Conservation (phyloP, 2,888 invertebrate genomes). For the Nysson spinosus region DNA sequence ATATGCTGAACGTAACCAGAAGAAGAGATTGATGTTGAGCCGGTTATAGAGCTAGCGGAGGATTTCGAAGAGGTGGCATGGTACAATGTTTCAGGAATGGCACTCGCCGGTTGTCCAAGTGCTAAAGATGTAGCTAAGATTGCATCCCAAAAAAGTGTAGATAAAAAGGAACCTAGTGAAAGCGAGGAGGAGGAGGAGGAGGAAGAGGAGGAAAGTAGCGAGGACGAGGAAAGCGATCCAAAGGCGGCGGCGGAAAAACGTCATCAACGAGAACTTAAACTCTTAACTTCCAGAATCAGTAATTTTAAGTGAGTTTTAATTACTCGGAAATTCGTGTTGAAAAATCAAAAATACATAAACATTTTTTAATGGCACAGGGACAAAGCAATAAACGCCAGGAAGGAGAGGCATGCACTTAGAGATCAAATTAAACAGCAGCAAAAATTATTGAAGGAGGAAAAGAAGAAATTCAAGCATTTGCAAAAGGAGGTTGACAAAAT, state of each 20-base stretch:
- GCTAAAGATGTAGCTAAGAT: conserved; percentile 75
- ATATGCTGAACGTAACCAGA: conserved; percentile 34
- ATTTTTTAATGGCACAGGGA: conserved; percentile 76
- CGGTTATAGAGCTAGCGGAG: conserved; percentile 68
- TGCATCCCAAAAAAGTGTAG: conserved; percentile 74
- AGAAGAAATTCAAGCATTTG: conserved; percentile 88
- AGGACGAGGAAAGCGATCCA: conserved; percentile 82
- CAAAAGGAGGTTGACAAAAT: conserved; percentile 95
- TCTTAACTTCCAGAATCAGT: conserved; percentile 79
- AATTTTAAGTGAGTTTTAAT: conserved; percentile 74
- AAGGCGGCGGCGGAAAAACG: conserved; percentile 81
- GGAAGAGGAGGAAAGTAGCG: conserved; percentile 79
- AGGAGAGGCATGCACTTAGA: conserved; percentile 87
- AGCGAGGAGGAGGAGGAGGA: conserved; percentile 78
- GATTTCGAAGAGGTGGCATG: conserved; percentile 68
- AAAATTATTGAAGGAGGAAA: conserved; percentile 86
- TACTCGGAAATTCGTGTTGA: neutral
- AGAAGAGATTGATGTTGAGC: conserved; percentile 53
- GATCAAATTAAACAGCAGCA: conserved; percentile 91
- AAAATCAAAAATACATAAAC: neutral
- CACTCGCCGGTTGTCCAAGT: conserved; percentile 75
- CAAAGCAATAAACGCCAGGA: conserved; percentile 85
- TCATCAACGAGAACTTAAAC: conserved; percentile 84
- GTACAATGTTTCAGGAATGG: conserved; percentile 76
- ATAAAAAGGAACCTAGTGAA: conserved; percentile 64